Evolutionary conservation across 2,888 invertebrate species (phyloP), one percentile per base, ranked within the genome.

Genomic region (Orchesella flavescens): DNA sequence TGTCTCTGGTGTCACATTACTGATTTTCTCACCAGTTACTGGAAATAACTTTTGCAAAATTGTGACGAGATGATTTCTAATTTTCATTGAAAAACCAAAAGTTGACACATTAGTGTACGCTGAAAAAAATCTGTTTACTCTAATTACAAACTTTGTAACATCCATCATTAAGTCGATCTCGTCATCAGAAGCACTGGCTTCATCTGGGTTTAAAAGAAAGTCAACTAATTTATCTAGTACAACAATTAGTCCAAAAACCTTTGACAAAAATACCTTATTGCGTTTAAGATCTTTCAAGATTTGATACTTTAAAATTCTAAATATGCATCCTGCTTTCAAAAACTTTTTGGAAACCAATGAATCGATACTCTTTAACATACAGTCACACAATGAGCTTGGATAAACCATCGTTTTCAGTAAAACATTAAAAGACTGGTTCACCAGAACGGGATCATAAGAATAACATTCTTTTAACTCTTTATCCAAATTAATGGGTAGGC

Each of bases 111-210:
- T 53, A 46, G 79, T 79, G 23, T 44, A 53, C 7, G 21, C 21
- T 17, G n/a, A 65, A 61, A 79, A 79, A 65, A 79, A 71, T 15
- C 79, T 24, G 17, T 72, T 63, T 21, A 79, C 23, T 5, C 17
- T 63, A 0, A 79, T 19, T 12, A 23, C 65, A 44, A 79, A 79
- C 0, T 13, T 15, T 0, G 7, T 2, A 23, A 77, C 46, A 49
- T 77, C 68, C 0, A 23, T 19, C 5, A 55, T 12, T 21, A 66
- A 75, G 13, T 7, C 9, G 3, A 21, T 55, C 1, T 59, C 59
- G 57, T 57, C 21, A n/a, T n/a, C 1, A 34, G n/a, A n/a, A n/a
- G n/a, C n/a, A 57, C 17, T 61, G 21, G 49, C n/a, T 59, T 69
- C 63, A 1, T 23, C 21, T n/a, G n/a, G n/a, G n/a, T 34, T 63